Conservation (phyloP, 2,888 invertebrate species). For the Aspidiotus destructor region DNA sequence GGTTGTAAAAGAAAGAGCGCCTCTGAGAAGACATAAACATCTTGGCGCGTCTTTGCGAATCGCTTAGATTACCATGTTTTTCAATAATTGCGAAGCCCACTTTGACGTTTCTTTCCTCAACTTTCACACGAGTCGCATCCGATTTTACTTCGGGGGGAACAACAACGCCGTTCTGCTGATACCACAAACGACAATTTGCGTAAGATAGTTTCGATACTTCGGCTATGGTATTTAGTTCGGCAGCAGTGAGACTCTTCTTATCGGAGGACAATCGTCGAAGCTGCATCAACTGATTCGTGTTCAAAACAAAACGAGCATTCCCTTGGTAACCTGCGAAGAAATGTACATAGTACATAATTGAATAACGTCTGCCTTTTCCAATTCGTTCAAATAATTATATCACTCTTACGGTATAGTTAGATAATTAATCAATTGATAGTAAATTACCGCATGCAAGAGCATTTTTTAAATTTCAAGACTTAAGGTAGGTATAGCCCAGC, state of each 20-base stretch:
- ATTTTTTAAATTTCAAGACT: no score
- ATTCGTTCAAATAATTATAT: no score
- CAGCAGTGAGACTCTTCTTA: not conserved
- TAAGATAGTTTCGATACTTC: not conserved
- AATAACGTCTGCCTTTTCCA: no score
- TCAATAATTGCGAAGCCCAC: not conserved
- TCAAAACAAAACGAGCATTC: no score
- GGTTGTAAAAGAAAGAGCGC: conserved; percentile 3
- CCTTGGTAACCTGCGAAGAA: no score
- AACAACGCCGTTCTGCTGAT: not conserved
- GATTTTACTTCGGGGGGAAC: not conserved
- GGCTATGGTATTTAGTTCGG: not conserved
- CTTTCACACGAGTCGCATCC: not conserved
- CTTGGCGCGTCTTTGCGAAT: not conserved
- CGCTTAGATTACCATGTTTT: not conserved
- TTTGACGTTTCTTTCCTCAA: not conserved
- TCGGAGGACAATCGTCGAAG: no score
- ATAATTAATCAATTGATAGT: no score
- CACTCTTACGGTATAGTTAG: no score
- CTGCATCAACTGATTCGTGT: no score
- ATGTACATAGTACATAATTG: no score
- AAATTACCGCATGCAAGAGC: no score
- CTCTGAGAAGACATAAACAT: not conserved
- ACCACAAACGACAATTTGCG: not conserved
- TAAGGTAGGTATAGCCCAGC: no score